phyloP scores from a whole-genome alignment of 1,140 invertebrate species.

The Drosophila sproati region DNA sequence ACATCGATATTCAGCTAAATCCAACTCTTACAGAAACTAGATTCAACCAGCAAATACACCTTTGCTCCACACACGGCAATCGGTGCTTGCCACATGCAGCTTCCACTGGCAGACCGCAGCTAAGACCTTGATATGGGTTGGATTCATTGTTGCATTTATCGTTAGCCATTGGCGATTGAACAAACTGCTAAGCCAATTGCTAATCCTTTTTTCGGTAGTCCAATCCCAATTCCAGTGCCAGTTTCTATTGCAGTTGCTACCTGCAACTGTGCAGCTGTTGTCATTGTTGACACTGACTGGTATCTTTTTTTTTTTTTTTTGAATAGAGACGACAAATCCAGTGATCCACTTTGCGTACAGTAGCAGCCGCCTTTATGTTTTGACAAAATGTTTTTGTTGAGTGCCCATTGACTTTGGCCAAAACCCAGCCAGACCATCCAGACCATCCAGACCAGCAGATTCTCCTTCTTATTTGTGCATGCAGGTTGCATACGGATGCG shows the following conservation, averaged over 20 bases:
- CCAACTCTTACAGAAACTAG: constrained; percentile 16
- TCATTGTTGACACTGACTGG: constrained; percentile 33
- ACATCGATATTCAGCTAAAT: constrained; percentile 7
- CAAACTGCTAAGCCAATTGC: constrained; percentile 69
- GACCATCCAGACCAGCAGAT: constrained; percentile 10
- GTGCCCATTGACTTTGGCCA: constrained; percentile 74
- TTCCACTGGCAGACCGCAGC: constrained; percentile 20
- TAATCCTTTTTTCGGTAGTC: constrained; percentile 67
- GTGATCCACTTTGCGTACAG: constrained; percentile 80
- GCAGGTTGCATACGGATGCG: constrained; percentile 48
- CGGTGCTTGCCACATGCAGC: constrained; percentile 56
- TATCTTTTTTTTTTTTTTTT: constrained; percentile 21
- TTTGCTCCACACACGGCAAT: constrained; percentile 18
- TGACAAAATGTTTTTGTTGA: constrained; percentile 81
- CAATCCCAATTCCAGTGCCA: constrained; percentile 16
- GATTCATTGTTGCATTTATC: constrained; percentile 45
- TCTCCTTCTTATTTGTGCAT: constrained; percentile 20
- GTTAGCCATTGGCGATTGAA: constrained; percentile 59
- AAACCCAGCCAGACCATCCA: constrained; percentile 1
- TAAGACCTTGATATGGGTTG: constrained; percentile 46
- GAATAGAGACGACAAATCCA: constrained; percentile 61
- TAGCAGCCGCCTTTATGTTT: constrained; percentile 76
- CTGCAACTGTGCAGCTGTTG: constrained; percentile 63
- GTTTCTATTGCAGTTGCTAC: constrained; percentile 5
- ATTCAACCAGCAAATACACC: constrained; percentile 10